Evolutionary conservation across 92 coral and sea anemone species (phyloP).

Genomic region (Blastomussa wellsi): DNA sequence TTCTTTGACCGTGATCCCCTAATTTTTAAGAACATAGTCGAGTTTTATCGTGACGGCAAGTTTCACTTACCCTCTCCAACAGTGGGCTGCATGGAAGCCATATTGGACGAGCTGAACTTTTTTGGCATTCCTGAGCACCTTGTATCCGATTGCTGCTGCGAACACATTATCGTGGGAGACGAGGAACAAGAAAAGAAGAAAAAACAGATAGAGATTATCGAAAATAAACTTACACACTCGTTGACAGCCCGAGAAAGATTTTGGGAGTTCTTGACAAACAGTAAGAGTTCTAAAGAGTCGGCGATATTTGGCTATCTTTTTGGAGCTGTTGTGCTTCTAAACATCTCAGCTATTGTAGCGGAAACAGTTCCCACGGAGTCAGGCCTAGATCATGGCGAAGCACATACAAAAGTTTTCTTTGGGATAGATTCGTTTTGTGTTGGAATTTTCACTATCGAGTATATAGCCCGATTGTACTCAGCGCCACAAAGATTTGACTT

Average conservation of each 20-base stretch:
- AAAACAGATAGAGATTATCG: slow-evolving; percentile 15
- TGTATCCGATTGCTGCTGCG: slow-evolving; percentile 83
- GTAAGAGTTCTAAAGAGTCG: slow-evolving; percentile 63
- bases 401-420: slow-evolving; percentile 43
- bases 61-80: slow-evolving; percentile 70
- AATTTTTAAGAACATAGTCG: slow-evolving; percentile 77
- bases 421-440: slow-evolving; percentile 80
- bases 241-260: slow-evolving; percentile 56
- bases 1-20: slow-evolving; percentile 93
- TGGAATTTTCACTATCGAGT: slow-evolving; percentile 79
- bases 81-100: slow-evolving; percentile 79
- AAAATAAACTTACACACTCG: slow-evolving; percentile 6
- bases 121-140: slow-evolving; percentile 76
- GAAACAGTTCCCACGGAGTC: slow-evolving; percentile 65
- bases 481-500: slow-evolving; percentile 66
- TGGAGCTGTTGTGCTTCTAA: slow-evolving; percentile 73
- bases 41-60: slow-evolving; percentile 84
- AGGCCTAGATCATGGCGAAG: slow-evolving; percentile 49
- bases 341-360: slow-evolving; percentile 73
- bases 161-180: slow-evolving; percentile 65
- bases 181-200: slow-evolving; percentile 36
- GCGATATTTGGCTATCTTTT: slow-evolving; percentile 66
- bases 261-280: slow-evolving; percentile 72
- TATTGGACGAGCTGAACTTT: slow-evolving; percentile 73
- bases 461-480: slow-evolving; percentile 67